A percentile compares a stretch with the other conserved stretches of the same genome.
phyloP scores from a whole-genome alignment of 2,888 invertebrate genomes.

The Andricus curvator region DNA sequence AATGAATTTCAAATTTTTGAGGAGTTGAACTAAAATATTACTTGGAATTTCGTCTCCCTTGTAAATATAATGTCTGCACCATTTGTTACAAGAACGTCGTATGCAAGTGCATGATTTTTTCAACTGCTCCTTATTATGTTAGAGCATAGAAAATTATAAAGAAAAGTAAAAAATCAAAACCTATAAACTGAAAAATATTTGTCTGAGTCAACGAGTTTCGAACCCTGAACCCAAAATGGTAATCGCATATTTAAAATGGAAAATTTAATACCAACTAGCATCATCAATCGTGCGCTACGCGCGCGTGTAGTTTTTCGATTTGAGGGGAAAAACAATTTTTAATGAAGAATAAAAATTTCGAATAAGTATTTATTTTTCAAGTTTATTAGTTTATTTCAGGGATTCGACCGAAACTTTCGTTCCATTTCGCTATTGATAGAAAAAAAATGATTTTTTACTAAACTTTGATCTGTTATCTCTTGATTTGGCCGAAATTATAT shows the following conservation, averaged over 20 bases:
- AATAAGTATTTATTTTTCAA: no score
- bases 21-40: not conserved
- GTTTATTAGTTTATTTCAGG: no score
- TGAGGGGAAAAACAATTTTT: no score
- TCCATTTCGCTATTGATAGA: no score
- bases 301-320: no score
- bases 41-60: not conserved
- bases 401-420: no score
- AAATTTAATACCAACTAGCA: not conserved
- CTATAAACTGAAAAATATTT: conserved; percentile 7
- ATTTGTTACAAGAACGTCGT: conserved; percentile 24
- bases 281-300: no score
- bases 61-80: conserved; percentile 15
- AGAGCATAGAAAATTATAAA: conserved; percentile 30
- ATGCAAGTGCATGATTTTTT: conserved; percentile 36
- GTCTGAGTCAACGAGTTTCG: not conserved
- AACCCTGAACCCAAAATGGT: not conserved
- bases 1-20: not conserved
- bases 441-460: no score
- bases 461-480: no score
- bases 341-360: no score
- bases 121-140: conserved; percentile 40
- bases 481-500: no score
- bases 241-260: not conserved
- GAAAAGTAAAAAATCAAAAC: conserved; percentile 35